Evolutionary conservation across 2,888 invertebrate genomes (phyloP), one percentile per base, ranked within the genome.

Genomic region (Drosophila ochracea): DNA sequence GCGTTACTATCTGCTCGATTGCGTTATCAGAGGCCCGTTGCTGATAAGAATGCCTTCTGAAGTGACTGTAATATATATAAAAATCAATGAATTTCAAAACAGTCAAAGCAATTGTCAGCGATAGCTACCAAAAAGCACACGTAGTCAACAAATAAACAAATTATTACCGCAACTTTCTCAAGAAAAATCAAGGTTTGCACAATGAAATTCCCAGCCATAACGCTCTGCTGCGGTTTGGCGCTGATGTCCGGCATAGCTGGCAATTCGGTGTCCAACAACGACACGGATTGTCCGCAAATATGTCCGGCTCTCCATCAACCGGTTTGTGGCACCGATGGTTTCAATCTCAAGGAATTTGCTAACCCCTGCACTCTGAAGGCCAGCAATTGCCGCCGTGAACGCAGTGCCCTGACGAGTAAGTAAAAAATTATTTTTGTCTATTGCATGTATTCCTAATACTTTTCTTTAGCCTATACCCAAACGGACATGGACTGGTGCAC

Each of bases 401-500:
- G 89, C 33, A 79, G 54, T 35, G 73, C 68, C 13, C 67, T 66
- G 21, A 65, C 81, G 64, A 67, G 92, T 91, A 69, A 87, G 82
- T 75, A 1, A 33, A 28, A 39, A 25, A 25, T 21, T 11, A 11
- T 21, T 35, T 6, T 0, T 2, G 11, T 25, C n/a, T 13, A 4
- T 21, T 39, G 30, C 4, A 19, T 39, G 39, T 9, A 35, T 33
- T 62, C 49, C 25, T 5, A 11, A 57, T 21, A 1, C 7, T 3
- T 6, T 47, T 5, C 3, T 58, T 28, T 28, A 92, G 92, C 76
- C 30, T 92, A 77, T 55, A 60, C 63, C 2, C 71, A 77, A 47
- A 84, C 80, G 25, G 89, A 83, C 57, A 80, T 89, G 76, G 92
- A 90, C 47, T 92, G 92, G 92, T 92, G 92, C 65, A 87, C 68